Evolutionary conservation across 2,888 invertebrate species (phyloP), one percentile per base, ranked within the genome.

Genomic region (Cryptus armator): DNA sequence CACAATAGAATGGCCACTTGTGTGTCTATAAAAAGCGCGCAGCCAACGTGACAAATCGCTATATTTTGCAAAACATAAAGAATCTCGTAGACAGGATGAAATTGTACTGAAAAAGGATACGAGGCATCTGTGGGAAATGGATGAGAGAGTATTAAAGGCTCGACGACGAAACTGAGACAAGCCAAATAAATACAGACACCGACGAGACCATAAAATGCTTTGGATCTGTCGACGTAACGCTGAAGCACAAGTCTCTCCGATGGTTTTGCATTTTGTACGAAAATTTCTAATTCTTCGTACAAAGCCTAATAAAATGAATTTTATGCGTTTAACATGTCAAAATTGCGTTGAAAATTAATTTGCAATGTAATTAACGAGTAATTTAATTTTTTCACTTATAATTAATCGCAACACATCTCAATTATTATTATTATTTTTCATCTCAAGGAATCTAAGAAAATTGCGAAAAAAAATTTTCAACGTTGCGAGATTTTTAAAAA

Each of bases 61-160:
- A 92, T 0, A 0, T 74, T 16, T 59, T 92, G 91, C 12, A 88
- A 87, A 0, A 88, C 2, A 44, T 90, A 92, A 3, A 92, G 66
- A 0, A 87, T 48, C 32, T 80, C 83, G 16, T 82, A 79, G 0
- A 89, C 9, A 0, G 85, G 81, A 51, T 80, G 77, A 43, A 81
- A 16, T 14, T 91, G 80, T 1, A 89, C 81, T 1, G 83, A 29
- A 81, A 93, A 92, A n/a, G 92, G 93, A 86, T 91, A 93, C 46
- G 87, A 86, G 0, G 89, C 86, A 56, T 90, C 88, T 0, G 89
- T 88, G 10, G 93, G 93, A 46, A 92, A 88, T 3, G 88, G 56
- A 59, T 90, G 89, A 0, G 85, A 74, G 0, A 87, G 84, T 10
- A 92, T 71, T 14, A 92, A 7, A 1, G 93, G 92, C 2, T 88